Percentiles rank a stretch among this genome's conserved stretches.
Evolutionary conservation across 2,113 vertebrate species (phyloP).

Genomic region (Odocoileus virginianus): DNA sequence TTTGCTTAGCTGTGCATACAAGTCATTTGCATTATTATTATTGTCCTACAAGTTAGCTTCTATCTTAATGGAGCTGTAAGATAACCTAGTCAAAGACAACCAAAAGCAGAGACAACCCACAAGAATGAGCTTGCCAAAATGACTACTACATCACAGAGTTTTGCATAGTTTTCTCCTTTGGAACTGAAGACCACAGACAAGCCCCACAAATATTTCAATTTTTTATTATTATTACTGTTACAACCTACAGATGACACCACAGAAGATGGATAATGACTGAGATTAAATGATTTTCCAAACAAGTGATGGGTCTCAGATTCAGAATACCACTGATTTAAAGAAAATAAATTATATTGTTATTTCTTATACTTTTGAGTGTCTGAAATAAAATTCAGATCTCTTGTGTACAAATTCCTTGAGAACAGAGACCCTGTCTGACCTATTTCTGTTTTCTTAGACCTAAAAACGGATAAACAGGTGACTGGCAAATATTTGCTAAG

Average conservation of each 20-base stretch:
- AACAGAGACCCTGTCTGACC: not conserved
- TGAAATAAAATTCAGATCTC: not conserved
- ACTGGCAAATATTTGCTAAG: constrained; percentile 8
- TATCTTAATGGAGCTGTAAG: not conserved
- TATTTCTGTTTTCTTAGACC: not conserved
- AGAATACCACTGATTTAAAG: not conserved
- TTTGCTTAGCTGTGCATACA: not conserved
- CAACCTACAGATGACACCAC: not conserved
- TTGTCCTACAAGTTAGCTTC: not conserved
- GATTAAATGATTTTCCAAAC: not conserved
- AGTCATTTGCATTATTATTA: not conserved
- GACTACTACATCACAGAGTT: not conserved
- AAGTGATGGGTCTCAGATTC: not conserved
- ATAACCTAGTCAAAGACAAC: not conserved
- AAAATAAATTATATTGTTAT: not conserved
- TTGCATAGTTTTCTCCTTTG: not conserved
- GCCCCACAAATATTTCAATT: not conserved
- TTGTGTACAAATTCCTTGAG: not conserved
- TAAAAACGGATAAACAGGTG: not conserved
- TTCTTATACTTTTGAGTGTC: not conserved
- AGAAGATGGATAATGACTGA: not conserved
- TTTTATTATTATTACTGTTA: not conserved
- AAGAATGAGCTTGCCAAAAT: not conserved
- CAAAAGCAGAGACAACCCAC: not conserved
- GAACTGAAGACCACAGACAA: not conserved